Percentiles rank a stretch among this genome's conserved stretches.
These are phyloP conservation scores for Bombus terrestris DNA, from an alignment of 1,140 invertebrate species.

Conservation along the genomic window DNA sequence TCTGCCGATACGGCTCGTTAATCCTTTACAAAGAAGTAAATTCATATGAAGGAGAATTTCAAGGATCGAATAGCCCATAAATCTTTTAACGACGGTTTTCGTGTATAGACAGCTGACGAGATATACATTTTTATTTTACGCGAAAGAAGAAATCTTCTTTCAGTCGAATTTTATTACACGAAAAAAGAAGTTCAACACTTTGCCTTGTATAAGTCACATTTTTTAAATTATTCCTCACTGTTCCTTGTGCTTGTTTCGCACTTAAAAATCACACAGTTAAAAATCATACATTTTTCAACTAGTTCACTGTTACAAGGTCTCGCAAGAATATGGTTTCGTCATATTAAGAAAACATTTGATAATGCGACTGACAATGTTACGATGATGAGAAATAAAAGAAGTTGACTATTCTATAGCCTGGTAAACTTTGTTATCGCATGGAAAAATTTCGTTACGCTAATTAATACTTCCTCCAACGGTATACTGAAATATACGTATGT, in stretches of 20 bases:
- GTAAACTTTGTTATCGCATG: constrained; percentile 17
- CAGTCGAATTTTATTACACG: background rate
- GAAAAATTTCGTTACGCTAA: background rate
- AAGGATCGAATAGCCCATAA: background rate
- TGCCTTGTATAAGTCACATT: too few relatives aligned
- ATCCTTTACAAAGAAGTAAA: background rate
- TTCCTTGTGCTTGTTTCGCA: too few relatives aligned
- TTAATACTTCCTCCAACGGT: background rate
- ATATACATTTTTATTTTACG: background rate
- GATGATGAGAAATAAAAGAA: background rate
- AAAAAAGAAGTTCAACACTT: background rate
- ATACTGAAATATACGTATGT: background rate
- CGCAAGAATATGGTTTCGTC: background rate
- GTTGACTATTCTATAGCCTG: background rate
- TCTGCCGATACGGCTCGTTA: constrained; percentile 18
- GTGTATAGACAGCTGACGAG: background rate
- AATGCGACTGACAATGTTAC: too few relatives aligned
- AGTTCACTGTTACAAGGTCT: background rate
- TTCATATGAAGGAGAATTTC: background rate
- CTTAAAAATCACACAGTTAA: too few relatives aligned
- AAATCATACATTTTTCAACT: too few relatives aligned
- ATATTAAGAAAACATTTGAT: background rate
- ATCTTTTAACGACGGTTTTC: background rate
- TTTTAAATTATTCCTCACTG: too few relatives aligned
- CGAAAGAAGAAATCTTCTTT: background rate